phyloP scores from a whole-genome alignment of 2,888 invertebrate species.

The Notodonta ziczac region DNA sequence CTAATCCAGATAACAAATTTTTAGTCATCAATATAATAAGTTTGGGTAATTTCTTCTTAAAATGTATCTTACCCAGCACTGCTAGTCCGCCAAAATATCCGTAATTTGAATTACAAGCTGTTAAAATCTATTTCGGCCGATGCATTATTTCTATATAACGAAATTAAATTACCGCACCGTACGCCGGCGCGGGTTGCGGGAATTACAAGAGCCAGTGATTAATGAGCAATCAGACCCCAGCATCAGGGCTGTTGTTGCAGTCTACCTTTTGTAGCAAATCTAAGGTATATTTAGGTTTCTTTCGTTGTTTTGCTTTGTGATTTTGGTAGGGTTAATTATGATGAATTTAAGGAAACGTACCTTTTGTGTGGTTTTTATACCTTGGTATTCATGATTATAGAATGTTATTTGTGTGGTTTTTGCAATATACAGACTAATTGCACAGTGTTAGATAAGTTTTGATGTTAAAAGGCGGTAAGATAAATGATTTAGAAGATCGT shows the following conservation, averaged over 20 bases:
- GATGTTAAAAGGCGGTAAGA: background rate
- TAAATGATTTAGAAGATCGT: background rate
- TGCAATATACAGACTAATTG: background rate
- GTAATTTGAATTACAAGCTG: conserved; percentile 33
- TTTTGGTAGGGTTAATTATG: conserved; percentile 47
- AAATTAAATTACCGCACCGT: conserved; percentile 70
- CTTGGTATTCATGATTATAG: background rate
- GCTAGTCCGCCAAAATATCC: conserved; percentile 12
- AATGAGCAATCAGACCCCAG: conserved; percentile 77
- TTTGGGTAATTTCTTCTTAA: background rate
- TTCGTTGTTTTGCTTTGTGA: conserved; percentile 39
- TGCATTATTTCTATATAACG: conserved; percentile 69
- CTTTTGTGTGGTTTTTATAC: conserved; percentile 15
- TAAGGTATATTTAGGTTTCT: conserved; percentile 39
- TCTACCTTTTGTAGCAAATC: conserved; percentile 46
- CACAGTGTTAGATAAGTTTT: background rate
- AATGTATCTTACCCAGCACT: too few species aligned
- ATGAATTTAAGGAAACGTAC: conserved; percentile 41
- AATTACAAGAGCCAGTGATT: conserved; percentile 78
- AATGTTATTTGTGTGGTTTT: background rate
- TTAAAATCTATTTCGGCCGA: conserved; percentile 45
- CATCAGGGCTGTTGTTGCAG: conserved; percentile 54
- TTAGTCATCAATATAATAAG: too few species aligned
- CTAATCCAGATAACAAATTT: too few species aligned
- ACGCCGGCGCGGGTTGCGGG: conserved; percentile 61